phyloP scores from a whole-genome alignment of 2,888 invertebrate species.

The Apodemia zela region DNA sequence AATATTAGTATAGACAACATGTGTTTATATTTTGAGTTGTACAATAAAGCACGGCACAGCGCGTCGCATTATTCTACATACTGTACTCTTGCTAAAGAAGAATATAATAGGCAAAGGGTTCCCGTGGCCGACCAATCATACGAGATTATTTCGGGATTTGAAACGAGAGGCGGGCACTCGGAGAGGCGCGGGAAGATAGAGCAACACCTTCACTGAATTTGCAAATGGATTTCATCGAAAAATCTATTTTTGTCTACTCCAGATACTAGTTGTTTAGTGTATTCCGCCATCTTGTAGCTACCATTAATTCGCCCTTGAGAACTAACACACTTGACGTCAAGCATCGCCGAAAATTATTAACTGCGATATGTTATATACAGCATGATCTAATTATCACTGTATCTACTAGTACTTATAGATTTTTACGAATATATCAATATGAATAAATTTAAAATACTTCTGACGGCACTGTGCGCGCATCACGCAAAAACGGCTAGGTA shows the following conservation, averaged over 20 bases:
- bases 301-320: slow-evolving; percentile 1
- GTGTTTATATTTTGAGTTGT: not conserved
- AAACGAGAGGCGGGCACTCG: slow-evolving; percentile 56
- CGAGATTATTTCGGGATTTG: slow-evolving; percentile 56
- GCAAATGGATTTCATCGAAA: slow-evolving; percentile 37
- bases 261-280: slow-evolving; percentile 18
- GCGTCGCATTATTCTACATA: not conserved
- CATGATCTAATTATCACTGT: not conserved
- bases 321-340: not conserved
- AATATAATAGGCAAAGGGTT: slow-evolving; percentile 59
- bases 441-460: too few relatives aligned
- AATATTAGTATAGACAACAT: too few relatives aligned
- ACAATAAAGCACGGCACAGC: not conserved
- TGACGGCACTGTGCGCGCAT: too few relatives aligned
- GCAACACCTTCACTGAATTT: slow-evolving; percentile 37
- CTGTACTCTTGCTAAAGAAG: slow-evolving; percentile 17
- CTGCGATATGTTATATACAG: not conserved
- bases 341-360: not conserved
- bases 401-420: too few relatives aligned
- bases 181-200: slow-evolving; percentile 52
- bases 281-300: slow-evolving; percentile 7
- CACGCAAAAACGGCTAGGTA: too few relatives aligned
- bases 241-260: slow-evolving; percentile 36
- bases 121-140: slow-evolving; percentile 60
- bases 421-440: too few relatives aligned